A percentile compares a stretch with the other conserved stretches of the same genome.
These are phyloP conservation scores for Planiliza haematocheilus DNA, from an alignment of 2,113 vertebrate genomes.

Conservation along the genomic window DNA sequence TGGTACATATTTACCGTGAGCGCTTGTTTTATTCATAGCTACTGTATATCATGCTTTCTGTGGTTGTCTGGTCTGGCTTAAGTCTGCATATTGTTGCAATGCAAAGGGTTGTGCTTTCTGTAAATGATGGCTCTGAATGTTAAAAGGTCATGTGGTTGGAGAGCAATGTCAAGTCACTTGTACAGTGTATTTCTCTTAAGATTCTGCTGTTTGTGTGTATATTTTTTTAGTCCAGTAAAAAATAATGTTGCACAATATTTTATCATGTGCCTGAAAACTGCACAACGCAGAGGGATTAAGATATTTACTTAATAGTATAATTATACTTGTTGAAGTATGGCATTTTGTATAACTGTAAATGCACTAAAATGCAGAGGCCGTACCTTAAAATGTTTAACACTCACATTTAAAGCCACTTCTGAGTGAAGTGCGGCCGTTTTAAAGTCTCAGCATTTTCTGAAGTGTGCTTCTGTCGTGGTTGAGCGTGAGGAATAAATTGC, in stretches of 20 bases:
- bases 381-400: conserved; percentile 45
- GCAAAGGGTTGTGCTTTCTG: conserved; percentile 29
- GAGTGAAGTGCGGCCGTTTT: conserved; percentile 15
- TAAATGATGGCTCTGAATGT: conserved; percentile 68
- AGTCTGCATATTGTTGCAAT: conserved; percentile 34
- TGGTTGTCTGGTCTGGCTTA: conserved; percentile 53
- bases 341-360: conserved; percentile 68
- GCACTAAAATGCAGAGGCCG: conserved; percentile 57
- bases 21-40: conserved; percentile 51
- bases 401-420: conserved; percentile 40
- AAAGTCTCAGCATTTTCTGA: conserved; percentile 42
- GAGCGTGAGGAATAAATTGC: conserved; percentile 80
- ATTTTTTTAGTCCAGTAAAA: conserved; percentile 75
- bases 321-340: conserved; percentile 57
- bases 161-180: conserved; percentile 36
- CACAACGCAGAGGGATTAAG: conserved; percentile 65
- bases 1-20: conserved; percentile 58
- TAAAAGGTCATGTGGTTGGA: conserved; percentile 38
- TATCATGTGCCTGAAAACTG: conserved; percentile 80
- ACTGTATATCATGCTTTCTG: conserved; percentile 38
- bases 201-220: conserved; percentile 71
- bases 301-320: conserved; percentile 65
- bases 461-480: conserved; percentile 68
- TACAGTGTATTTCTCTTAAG: conserved; percentile 61
- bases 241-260: conserved; percentile 79